Percentiles rank a stretch among this genome's conserved stretches.
These are phyloP conservation scores for Sebastes vulpes DNA, from an alignment of 2,797 vertebrate species.

Conservation along the genomic window DNA sequence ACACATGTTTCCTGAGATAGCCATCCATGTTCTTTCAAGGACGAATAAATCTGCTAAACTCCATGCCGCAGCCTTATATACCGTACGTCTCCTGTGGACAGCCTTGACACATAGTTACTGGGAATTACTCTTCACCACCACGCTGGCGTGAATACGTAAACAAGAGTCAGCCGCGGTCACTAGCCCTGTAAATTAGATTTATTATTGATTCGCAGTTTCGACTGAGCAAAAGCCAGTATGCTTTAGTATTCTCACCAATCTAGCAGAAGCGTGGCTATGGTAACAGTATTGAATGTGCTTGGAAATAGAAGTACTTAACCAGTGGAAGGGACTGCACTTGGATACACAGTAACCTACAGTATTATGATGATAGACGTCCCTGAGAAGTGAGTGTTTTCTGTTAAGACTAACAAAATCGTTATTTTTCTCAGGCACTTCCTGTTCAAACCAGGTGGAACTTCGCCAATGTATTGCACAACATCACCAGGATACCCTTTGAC, in stretches of 20 bases:
- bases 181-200: slow-evolving; percentile 79
- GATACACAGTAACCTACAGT: slow-evolving; percentile 18
- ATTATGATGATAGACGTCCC: not conserved
- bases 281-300: slow-evolving; percentile 62
- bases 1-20: slow-evolving; percentile 70
- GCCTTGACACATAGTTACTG: slow-evolving; percentile 65
- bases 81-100: slow-evolving; percentile 47
- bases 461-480: slow-evolving; percentile 97
- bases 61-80: slow-evolving; percentile 15
- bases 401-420: slow-evolving; percentile 5
- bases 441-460: slow-evolving; percentile 98
- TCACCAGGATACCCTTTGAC: slow-evolving; percentile 98
- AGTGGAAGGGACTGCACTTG: slow-evolving; percentile 39
- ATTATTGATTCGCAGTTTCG: slow-evolving; percentile 73
- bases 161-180: slow-evolving; percentile 69
- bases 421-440: slow-evolving; percentile 93
- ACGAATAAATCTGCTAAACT: slow-evolving; percentile 61
- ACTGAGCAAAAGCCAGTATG: slow-evolving; percentile 44
- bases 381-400: not conserved
- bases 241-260: slow-evolving; percentile 36
- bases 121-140: slow-evolving; percentile 44
- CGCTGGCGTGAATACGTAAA: slow-evolving; percentile 72
- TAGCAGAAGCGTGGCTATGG: slow-evolving; percentile 58
- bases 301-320: slow-evolving; percentile 56
- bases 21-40: slow-evolving; percentile 75